These are phyloP conservation scores for Leptinotarsa tumamoca DNA, from an alignment of 2,888 invertebrate species.

Conservation along the genomic window DNA sequence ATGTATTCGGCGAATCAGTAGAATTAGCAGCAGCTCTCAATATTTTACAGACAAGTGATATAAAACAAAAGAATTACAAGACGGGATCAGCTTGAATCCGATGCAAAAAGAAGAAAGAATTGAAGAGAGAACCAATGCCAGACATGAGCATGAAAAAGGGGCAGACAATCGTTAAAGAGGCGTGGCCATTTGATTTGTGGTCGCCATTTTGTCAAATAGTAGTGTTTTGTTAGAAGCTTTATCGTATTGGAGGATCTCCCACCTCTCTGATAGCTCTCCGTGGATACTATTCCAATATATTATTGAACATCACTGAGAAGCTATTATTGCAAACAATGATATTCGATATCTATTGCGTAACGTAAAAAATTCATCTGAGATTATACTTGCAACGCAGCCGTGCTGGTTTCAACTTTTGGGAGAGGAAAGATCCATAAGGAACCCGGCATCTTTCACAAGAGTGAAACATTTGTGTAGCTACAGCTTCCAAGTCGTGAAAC, in stretches of 20 bases:
- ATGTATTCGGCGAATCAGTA: conserved; percentile 46
- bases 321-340: not conserved
- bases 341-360: not conserved
- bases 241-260: conserved; percentile 69
- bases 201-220: conserved; percentile 70
- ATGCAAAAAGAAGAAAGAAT: conserved; percentile 62
- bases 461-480: conserved; percentile 31
- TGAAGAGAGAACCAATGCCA: conserved; percentile 65
- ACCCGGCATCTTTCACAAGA: conserved; percentile 12
- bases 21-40: conserved; percentile 54
- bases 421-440: not conserved
- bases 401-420: not conserved
- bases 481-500: conserved; percentile 36
- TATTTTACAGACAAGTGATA: conserved; percentile 56
- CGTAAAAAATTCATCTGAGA: not conserved
- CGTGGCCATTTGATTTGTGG: conserved; percentile 68
- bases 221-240: conserved; percentile 68
- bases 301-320: not conserved
- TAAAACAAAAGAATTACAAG: conserved; percentile 62
- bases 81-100: conserved; percentile 61
- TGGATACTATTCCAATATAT: conserved; percentile 14
- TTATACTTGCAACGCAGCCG: too few relatives aligned
- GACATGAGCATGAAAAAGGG: conserved; percentile 66
- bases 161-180: conserved; percentile 67
- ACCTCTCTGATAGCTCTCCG: conserved; percentile 52